Evolutionary conservation across 2,888 invertebrate genomes (phyloP).

Genomic region (Leptinotarsa peninsularis): DNA sequence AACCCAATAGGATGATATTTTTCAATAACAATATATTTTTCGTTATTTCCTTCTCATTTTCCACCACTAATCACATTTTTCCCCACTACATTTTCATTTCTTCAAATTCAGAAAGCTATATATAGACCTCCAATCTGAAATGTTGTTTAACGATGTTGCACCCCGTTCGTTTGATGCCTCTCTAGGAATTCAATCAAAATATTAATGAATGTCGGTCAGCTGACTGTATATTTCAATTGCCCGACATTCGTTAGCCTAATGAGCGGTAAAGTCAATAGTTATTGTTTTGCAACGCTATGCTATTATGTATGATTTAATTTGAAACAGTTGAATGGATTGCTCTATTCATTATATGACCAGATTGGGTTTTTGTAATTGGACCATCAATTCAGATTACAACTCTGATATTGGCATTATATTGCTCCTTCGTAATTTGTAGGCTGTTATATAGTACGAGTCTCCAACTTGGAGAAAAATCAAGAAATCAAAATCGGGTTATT

Average conservation of each 20-base stretch:
- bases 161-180: background rate
- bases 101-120: too few species aligned
- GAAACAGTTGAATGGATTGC: background rate
- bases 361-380: conserved; percentile 1
- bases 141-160: background rate
- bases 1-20: too few species aligned
- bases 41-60: too few species aligned
- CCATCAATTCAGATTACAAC: background rate
- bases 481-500: too few species aligned
- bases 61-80: too few species aligned
- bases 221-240: background rate
- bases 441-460: too few species aligned
- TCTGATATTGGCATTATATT: background rate
- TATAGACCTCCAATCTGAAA: too few species aligned
- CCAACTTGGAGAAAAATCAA: too few species aligned
- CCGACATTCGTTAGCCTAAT: background rate
- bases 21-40: too few species aligned
- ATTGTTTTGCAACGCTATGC: background rate
- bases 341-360: background rate
- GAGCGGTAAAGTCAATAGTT: background rate
- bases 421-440: background rate
- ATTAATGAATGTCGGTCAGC: background rate
- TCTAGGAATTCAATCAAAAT: background rate
- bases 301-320: background rate
- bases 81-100: too few species aligned